Base-by-base conservation (phyloP, 2,113 vertebrate genomes). In the Mandrillus leucophaeus region DNA sequence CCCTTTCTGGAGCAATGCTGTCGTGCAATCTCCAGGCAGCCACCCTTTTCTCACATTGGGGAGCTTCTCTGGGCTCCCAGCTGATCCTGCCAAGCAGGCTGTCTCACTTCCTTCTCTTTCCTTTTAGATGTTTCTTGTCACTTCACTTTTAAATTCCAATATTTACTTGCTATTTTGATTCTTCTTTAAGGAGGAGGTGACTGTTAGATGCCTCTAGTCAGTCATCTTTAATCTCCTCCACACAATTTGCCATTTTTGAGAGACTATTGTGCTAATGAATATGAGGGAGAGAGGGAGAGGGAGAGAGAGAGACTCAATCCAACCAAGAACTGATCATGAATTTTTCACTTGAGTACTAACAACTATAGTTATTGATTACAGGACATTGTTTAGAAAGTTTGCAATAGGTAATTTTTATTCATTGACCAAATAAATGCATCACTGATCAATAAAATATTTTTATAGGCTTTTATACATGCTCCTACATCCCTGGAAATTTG, bases 351-450 rank as follows among this genome's bases (percentile, higher is more conserved):
- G 57, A 40, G 11, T 68, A 94, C 7, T 73, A 50, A 95, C 88
- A 96, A 92, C 59, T 82, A 86, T 8, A 88, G 45, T 76, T 93
- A 83, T 93, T 95, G 78, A 81, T 66, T 96, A 85, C 0, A 87
- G n/a, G 16, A 59, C 45, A 55, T 38, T 25, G 40, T 91, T 88
- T 88, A 94, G 48, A 75, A 93, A 70, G 2, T 35, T 93, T 75
- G 20, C 16, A 61, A 89, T 91, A 50, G 50, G 75, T 92, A 92
- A 93, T 93, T 96, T 94, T 95, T 48, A 61, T 55, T 95, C 79
- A 45, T 27, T 95, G 82, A 83, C 79, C 68, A 92, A 93, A 68
- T 85, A 25, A 88, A 92, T 93, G 23, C 7, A 68, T 50, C 93
- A 11, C 0, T 32, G n/a, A 95, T 85, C 38, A 35, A 95, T 82